Percentiles rank a stretch among this genome's conserved stretches.
phyloP scores from a whole-genome alignment of 1,140 invertebrate species.

The Drosophila teissieri region DNA sequence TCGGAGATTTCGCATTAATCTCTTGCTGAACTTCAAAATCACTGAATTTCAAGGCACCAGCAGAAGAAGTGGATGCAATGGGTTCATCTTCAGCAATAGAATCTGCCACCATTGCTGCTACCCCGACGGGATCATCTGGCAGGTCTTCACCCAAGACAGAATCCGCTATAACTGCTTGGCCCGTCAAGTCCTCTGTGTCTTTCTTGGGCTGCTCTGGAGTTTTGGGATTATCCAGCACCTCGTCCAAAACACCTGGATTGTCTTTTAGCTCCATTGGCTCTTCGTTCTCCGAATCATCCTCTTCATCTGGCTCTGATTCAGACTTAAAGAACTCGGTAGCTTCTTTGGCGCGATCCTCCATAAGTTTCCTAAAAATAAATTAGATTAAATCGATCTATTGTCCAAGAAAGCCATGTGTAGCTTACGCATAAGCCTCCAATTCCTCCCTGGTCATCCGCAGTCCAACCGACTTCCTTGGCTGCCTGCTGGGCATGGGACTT shows the following conservation, averaged over 20 bases:
- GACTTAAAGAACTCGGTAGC: slow-evolving; percentile 86
- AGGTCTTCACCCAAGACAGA: not conserved
- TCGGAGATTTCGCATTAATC: slow-evolving; percentile 16
- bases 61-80: slow-evolving; percentile 18
- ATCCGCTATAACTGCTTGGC: not conserved
- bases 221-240: not conserved
- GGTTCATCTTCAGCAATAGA: not conserved
- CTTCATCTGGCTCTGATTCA: slow-evolving; percentile 84
- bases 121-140: too few species aligned
- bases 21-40: not conserved
- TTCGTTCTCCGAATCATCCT: not conserved
- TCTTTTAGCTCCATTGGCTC: slow-evolving; percentile 27
- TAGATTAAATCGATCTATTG: not conserved
- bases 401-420: not conserved
- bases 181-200: not conserved
- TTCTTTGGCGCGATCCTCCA: slow-evolving; percentile 86
- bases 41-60: not conserved
- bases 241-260: slow-evolving; percentile 35
- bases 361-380: slow-evolving; percentile 78
- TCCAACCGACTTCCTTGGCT: slow-evolving; percentile 57
- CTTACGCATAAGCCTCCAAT: slow-evolving; percentile 85
- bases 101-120: not conserved
- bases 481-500: slow-evolving; percentile 56
- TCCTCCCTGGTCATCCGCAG: slow-evolving; percentile 85
- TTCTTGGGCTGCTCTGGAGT: slow-evolving; percentile 1